Conservation (phyloP, 2,797 vertebrate genomes). For the Eurystomus glaucurus region DNA sequence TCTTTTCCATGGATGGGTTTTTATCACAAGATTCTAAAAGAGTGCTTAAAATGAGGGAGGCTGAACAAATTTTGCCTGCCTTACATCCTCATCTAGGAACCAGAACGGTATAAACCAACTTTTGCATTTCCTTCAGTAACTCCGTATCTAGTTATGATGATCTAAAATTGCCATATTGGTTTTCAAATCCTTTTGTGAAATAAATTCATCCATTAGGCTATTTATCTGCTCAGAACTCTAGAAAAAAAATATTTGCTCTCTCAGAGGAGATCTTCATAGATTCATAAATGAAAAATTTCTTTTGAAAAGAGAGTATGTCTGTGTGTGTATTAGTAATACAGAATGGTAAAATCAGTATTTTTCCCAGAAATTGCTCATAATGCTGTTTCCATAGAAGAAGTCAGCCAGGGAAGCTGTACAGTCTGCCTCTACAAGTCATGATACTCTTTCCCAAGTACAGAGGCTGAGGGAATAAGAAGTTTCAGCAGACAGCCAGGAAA, state of each 20-base stretch:
- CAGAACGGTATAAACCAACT: background rate
- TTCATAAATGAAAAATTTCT: background rate
- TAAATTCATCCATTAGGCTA: background rate
- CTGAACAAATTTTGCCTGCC: background rate
- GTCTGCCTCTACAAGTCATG: background rate
- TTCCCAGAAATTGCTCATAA: conserved; percentile 13
- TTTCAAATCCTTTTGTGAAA: conserved; percentile 14
- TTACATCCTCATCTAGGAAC: background rate
- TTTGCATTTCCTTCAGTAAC: conserved; percentile 9
- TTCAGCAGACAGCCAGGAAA: conserved; percentile 30
- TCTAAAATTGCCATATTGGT: background rate
- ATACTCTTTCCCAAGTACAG: conserved; percentile 24
- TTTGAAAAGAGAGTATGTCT: conserved; percentile 4
- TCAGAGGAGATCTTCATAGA: background rate
- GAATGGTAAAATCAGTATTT: background rate
- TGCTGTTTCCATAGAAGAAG: background rate
- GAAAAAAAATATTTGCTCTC: background rate
- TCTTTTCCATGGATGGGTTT: background rate
- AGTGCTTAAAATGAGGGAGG: background rate
- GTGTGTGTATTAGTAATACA: background rate
- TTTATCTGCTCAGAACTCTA: background rate
- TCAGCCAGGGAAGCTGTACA: background rate
- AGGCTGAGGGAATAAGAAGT: background rate
- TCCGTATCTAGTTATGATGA: background rate
- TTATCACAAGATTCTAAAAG: background rate